A percentile compares a stretch with the other conserved stretches of the same genome.
phyloP scores from a whole-genome alignment of 30 jellyfish, hydroid and myxozoan species.

The Rhopilema esculentum region DNA sequence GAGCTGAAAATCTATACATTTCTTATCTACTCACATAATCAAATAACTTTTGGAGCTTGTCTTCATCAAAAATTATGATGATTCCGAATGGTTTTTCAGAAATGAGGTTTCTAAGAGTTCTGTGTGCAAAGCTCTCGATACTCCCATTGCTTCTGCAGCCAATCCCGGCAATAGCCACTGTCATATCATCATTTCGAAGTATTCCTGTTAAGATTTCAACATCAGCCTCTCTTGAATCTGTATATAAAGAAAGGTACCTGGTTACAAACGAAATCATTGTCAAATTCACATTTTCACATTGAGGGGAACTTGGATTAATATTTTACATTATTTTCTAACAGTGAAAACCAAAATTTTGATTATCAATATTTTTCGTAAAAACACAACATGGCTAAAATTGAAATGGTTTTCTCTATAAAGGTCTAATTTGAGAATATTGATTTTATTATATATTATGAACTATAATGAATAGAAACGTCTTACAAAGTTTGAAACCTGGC shows the following conservation, averaged over 20 bases:
- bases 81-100: constrained; percentile 26
- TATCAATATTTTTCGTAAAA: no score
- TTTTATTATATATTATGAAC: no score
- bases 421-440: no score
- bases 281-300: not conserved
- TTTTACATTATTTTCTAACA: no score
- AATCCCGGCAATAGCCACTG: not conserved
- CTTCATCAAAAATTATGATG: constrained; percentile 14
- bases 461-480: no score
- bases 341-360: no score
- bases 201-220: not conserved
- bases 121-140: constrained; percentile 5
- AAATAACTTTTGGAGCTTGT: constrained; percentile 1
- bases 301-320: no score
- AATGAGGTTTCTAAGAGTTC: not conserved
- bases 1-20: no score
- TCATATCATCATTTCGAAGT: not conserved
- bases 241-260: not conserved
- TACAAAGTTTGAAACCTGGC: no score
- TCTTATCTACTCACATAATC: constrained; percentile 42
- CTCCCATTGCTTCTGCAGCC: constrained; percentile 9
- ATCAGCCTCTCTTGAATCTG: constrained; percentile 1
- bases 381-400: no score
- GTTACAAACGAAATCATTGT: not conserved
- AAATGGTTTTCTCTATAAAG: no score